A percentile compares a stretch with the other conserved stretches of the same genome.
phyloP scores from a whole-genome alignment of 2,888 invertebrate genomes.

The Eurytoma adleriae region DNA sequence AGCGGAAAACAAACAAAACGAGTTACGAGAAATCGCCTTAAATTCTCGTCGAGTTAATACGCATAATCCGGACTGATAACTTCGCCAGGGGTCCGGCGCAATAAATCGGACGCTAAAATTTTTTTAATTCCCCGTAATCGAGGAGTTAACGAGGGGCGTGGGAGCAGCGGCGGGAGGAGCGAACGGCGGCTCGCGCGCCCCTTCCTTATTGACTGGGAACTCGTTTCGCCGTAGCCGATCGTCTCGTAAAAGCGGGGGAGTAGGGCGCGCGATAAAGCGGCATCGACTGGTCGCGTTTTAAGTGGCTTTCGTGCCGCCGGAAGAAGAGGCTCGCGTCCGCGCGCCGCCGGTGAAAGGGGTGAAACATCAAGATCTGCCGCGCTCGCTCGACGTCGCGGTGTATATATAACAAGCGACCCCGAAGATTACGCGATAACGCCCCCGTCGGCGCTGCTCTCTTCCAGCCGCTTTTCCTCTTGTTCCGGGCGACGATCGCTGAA shows the following conservation, averaged over 20 bases:
- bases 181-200: neutral
- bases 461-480: conserved; percentile 9
- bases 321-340: neutral
- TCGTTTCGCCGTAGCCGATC: conserved; percentile 2
- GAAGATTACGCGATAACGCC: conserved; percentile 42
- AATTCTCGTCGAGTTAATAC: no score
- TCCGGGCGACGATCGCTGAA: conserved; percentile 8
- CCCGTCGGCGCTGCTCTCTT: neutral
- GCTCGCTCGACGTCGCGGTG: conserved; percentile 9
- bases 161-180: no score
- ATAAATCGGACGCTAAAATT: no score
- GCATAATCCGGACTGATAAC: no score
- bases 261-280: conserved; percentile 23
- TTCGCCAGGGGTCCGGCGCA: no score
- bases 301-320: conserved; percentile 32
- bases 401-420: conserved; percentile 22
- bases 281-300: conserved; percentile 42
- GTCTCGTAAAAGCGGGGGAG: neutral
- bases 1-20: no score
- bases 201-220: neutral
- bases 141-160: no score
- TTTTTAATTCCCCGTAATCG: conserved; percentile 11
- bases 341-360: neutral
- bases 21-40: no score
- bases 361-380: conserved; percentile 42